Conservation (phyloP, 30 jellyfish, hydroid and myxozoan species). For the Cassiopea andromeda region DNA sequence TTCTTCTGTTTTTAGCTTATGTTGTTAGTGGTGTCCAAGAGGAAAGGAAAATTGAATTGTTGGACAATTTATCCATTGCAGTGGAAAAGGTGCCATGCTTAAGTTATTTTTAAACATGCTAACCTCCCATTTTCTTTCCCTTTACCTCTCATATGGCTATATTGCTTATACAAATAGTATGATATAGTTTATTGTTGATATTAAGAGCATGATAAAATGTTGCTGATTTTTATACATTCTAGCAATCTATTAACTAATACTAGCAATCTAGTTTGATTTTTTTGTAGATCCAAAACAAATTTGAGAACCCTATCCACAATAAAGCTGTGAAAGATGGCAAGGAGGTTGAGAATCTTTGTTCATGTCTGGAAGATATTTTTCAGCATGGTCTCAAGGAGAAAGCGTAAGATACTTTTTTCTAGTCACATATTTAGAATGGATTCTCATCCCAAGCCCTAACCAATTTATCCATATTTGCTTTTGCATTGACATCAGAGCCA, state of each 20-base stretch:
- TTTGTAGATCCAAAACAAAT: conserved; percentile 75
- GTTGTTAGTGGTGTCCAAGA: conserved; percentile 88
- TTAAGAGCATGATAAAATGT: too few species aligned
- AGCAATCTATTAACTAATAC: too few species aligned
- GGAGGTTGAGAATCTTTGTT: conserved; percentile 71
- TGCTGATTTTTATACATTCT: too few species aligned
- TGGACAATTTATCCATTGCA: conserved; percentile 89
- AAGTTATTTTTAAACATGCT: too few species aligned
- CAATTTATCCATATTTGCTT: too few species aligned
- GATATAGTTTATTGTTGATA: too few species aligned
- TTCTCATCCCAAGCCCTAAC: too few species aligned
- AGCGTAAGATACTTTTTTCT: neutral
- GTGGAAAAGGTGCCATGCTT: conserved; percentile 81
- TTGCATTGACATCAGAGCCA: too few species aligned
- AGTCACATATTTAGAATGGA: too few species aligned
- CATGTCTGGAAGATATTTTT: conserved; percentile 76
- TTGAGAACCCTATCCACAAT: conserved; percentile 64
- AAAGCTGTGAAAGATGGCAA: conserved; percentile 77
- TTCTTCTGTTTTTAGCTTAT: conserved; percentile 59
- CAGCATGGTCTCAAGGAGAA: conserved; percentile 83
- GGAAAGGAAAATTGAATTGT: conserved; percentile 77
- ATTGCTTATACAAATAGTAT: too few species aligned
- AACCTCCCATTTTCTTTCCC: too few species aligned
- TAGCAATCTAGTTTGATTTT: neutral
- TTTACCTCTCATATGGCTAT: too few species aligned